Base-by-base conservation (phyloP, 2,888 invertebrate species). In the Caenorhabditis auriculariae region DNA sequence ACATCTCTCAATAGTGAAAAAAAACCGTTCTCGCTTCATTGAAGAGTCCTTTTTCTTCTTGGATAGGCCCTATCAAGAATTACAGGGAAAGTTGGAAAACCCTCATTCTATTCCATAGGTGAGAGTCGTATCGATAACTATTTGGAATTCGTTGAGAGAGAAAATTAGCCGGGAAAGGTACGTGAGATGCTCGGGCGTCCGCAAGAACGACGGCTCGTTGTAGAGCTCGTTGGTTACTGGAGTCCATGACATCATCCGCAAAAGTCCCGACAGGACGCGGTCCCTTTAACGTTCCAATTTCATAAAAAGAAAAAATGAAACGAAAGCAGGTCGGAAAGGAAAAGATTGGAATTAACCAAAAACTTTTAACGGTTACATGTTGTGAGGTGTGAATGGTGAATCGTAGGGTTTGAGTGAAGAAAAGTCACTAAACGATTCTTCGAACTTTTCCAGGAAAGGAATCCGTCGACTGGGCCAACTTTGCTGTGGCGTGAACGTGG, bases 131-230 rank as follows among this genome's bases (percentile, higher is more conserved):
- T 81, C 81, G 38, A 82, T 60, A 7, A 66, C 66, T 53, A 82
- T 78, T 27, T 69, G 58, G 57, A 79, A 81, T 46, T 82, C 81
- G 48, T 78, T 73, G 4, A 81, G 69, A 1, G 78, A 74, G 28
- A 63, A 61, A 41, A 81, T 57, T 35, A 81, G 63, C 50, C 76
- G 67, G 3, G 76, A 69, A 35, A 81, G 60, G 44, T 75, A 74
- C 4, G 67, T 50, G 41, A 80, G 67, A 48, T 79, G 72, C 6
- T 63, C 39, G 4, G 75, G 71, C 21, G 78, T 74, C 21, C 95
- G 88, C 60, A 98, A 85, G 83, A 98, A 96, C 51, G 95, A 93
- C 75, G 89, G 89, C 81, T 95, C 94, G 82, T 95, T 95, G 82
- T 93, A 98, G 91, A 96, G 91, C 81, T 93, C 92, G 9, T 81